A percentile compares a stretch with the other conserved stretches of the same genome.
phyloP scores from a whole-genome alignment of 2,797 vertebrate genomes.

The Acrossocheilus wenchowensis region DNA sequence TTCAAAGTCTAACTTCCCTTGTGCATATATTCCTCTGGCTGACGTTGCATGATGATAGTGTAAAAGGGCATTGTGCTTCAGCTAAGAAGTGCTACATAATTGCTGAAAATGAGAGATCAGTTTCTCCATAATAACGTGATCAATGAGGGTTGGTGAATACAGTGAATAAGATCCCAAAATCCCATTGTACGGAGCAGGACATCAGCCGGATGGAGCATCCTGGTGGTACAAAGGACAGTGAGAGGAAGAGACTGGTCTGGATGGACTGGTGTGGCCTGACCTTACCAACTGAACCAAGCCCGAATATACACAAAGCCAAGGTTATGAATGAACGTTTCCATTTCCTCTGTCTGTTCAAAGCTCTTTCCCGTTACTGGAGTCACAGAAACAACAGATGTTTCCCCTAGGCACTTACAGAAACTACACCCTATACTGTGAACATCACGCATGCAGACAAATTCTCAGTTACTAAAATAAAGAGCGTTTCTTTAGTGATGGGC shows the following conservation, averaged over 20 bases:
- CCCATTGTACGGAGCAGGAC: background rate
- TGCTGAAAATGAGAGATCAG: background rate
- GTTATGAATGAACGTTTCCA: background rate
- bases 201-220: background rate
- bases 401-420: background rate
- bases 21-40: no score
- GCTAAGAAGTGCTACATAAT: no score
- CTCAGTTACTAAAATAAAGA: background rate
- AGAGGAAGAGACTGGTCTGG: background rate
- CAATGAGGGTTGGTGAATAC: background rate
- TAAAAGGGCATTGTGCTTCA: background rate
- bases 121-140: background rate
- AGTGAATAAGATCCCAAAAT: background rate
- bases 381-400: background rate
- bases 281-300: background rate
- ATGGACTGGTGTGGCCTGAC: constrained; percentile 2
- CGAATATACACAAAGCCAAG: background rate
- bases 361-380: background rate
- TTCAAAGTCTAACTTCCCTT: background rate
- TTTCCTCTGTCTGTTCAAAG: background rate
- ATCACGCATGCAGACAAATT: background rate
- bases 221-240: background rate
- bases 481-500: background rate
- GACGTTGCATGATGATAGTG: background rate
- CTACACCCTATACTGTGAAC: background rate